Evolutionary conservation across 2,797 vertebrate species (phyloP).

Genomic region (Chelonia mydas): DNA sequence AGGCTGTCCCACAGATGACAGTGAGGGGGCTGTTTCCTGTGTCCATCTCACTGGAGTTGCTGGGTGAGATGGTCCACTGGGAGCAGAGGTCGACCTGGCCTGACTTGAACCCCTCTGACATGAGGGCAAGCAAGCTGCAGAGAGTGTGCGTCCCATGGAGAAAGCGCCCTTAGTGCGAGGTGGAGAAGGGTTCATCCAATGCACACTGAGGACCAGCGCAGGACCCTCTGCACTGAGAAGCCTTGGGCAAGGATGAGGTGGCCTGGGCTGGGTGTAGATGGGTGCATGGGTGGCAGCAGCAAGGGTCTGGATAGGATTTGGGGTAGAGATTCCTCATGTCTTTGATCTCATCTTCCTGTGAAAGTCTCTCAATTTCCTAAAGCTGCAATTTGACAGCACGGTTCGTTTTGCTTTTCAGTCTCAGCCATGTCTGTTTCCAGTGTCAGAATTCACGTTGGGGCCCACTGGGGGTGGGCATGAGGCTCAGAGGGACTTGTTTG

Average conservation of each 20-base stretch:
- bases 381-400: neutral
- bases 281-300: neutral
- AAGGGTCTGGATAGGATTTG: neutral
- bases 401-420: neutral
- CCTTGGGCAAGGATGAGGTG: neutral
- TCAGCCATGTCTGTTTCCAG: neutral
- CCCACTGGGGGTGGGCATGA: neutral
- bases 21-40: neutral
- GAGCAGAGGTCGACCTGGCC: neutral
- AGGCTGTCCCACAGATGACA: neutral
- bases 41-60: neutral
- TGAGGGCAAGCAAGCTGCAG: neutral
- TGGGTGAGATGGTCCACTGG: neutral
- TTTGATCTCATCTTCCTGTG: neutral
- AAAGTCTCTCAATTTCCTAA: neutral
- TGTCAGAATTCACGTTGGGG: neutral
- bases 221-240: neutral
- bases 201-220: neutral
- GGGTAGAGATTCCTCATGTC: neutral
- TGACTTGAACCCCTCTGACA: no score
- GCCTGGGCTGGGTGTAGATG: neutral
- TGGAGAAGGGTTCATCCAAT: neutral
- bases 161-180: neutral
- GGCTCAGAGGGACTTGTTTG: neutral
- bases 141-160: neutral